phyloP scores from a whole-genome alignment of 2,113 vertebrate species.

The Nesoenas mayeri region DNA sequence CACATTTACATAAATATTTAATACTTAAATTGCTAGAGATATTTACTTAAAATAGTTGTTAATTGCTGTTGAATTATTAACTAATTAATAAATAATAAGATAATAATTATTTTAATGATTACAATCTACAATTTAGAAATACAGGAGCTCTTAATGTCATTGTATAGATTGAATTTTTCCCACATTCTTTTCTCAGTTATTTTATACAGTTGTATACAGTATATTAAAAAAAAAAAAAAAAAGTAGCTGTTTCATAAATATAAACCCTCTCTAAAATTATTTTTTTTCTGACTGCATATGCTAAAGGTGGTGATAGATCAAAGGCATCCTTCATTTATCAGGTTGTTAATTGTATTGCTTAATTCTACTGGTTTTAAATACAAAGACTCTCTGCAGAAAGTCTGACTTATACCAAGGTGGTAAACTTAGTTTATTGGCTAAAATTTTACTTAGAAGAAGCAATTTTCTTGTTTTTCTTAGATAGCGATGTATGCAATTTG shows the following conservation, averaged over 20 bases:
- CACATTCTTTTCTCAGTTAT: neutral
- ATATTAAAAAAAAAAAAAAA: no score
- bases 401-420: neutral
- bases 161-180: neutral
- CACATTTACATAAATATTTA: neutral
- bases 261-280: neutral
- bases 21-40: rapidly evolving
- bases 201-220: no score
- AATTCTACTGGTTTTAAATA: neutral
- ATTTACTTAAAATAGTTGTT: neutral
- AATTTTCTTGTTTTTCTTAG: neutral
- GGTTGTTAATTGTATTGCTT: neutral
- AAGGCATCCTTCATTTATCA: neutral
- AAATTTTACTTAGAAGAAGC: neutral
- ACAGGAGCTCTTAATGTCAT: neutral
- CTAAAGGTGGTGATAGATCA: neutral
- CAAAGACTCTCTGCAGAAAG: neutral
- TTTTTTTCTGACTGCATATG: rapidly evolving
- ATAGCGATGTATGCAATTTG: neutral
- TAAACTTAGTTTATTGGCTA: neutral
- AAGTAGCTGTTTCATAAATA: no score
- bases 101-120: neutral
- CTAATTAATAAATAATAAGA: neutral
- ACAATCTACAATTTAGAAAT: neutral
- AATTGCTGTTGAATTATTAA: neutral